Evolutionary conservation across 2,797 vertebrate species (phyloP).

Genomic region (Melanotaenia boesemani): DNA sequence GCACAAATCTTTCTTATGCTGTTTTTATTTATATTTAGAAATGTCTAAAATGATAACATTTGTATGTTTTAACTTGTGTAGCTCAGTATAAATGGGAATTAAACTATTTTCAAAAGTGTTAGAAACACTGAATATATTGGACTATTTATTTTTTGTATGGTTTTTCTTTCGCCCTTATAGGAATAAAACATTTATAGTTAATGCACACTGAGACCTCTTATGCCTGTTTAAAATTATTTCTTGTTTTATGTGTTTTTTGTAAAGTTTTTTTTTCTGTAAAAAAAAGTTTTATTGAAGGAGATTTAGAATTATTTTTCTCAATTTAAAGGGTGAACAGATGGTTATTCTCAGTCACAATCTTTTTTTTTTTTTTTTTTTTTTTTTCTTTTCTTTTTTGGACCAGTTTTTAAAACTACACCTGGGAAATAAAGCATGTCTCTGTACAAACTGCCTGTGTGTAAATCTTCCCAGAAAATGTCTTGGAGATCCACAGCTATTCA

Average conservation of each 20-base stretch:
- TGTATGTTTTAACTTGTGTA: slow-evolving; percentile 81
- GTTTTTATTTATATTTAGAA: slow-evolving; percentile 83
- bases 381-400: slow-evolving; percentile 27
- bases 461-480: slow-evolving; percentile 57
- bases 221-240: slow-evolving; percentile 47
- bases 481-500: slow-evolving; percentile 64
- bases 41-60: slow-evolving; percentile 80
- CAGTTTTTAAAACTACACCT: slow-evolving; percentile 65
- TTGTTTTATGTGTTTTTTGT: background rate
- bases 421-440: slow-evolving; percentile 74
- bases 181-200: slow-evolving; percentile 32
- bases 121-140: slow-evolving; percentile 38
- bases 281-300: slow-evolving; percentile 12
- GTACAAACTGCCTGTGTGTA: slow-evolving; percentile 66
- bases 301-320: slow-evolving; percentile 18
- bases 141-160: slow-evolving; percentile 57
- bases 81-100: slow-evolving; percentile 64
- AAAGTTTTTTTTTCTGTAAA: background rate
- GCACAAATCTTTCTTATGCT: slow-evolving; percentile 70
- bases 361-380: background rate
- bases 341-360: slow-evolving; percentile 32
- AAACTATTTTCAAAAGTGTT: slow-evolving; percentile 60
- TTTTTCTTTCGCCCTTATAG: slow-evolving; percentile 35
- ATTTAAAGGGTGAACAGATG: slow-evolving; percentile 48
- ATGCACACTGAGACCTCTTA: slow-evolving; percentile 57